Percentiles rank a stretch among this genome's conserved stretches.
These are phyloP conservation scores for Synchiropus splendidus DNA, from an alignment of 2,113 vertebrate species.

Conservation along the genomic window DNA sequence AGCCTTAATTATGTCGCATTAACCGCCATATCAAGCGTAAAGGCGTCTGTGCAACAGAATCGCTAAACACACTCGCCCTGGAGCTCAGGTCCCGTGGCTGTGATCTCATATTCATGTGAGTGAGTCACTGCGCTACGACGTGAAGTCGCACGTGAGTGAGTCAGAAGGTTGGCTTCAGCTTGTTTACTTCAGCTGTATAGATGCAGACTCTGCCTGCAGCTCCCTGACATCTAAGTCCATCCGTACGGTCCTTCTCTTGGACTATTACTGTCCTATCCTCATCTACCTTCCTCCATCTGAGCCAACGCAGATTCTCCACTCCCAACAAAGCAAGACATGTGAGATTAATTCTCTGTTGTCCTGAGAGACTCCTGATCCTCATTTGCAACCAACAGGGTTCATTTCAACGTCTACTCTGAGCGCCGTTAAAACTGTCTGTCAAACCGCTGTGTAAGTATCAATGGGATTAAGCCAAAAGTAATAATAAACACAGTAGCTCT, in stretches of 20 bases:
- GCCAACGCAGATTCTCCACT: conserved; percentile 19
- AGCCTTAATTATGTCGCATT: conserved; percentile 51
- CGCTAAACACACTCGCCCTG: conserved; percentile 53
- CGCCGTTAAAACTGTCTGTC: conserved; percentile 28
- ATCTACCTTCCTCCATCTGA: conserved; percentile 22
- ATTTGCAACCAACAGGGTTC: conserved; percentile 31
- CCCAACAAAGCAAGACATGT: conserved; percentile 51
- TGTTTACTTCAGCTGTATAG: background rate
- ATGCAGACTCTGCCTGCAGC: too few relatives aligned
- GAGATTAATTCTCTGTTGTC: conserved; percentile 37
- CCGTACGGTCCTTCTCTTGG: conserved; percentile 6
- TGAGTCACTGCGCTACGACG: conserved; percentile 21
- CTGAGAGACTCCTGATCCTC: conserved; percentile 23
- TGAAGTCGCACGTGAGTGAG: conserved; percentile 6
- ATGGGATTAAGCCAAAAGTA: conserved; percentile 33
- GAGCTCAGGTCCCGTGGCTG: conserved; percentile 37
- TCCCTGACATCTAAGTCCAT: too few relatives aligned
- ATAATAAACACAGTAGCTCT: background rate
- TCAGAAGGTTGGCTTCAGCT: background rate
- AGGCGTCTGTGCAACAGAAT: conserved; percentile 47
- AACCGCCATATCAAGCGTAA: conserved; percentile 48
- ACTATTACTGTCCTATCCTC: conserved; percentile 22
- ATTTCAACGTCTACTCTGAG: conserved; percentile 41
- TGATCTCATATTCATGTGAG: conserved; percentile 14
- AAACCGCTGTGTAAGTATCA: conserved; percentile 44